phyloP scores from a whole-genome alignment of 1,140 invertebrate genomes.

The Zaprionus capensis region DNA sequence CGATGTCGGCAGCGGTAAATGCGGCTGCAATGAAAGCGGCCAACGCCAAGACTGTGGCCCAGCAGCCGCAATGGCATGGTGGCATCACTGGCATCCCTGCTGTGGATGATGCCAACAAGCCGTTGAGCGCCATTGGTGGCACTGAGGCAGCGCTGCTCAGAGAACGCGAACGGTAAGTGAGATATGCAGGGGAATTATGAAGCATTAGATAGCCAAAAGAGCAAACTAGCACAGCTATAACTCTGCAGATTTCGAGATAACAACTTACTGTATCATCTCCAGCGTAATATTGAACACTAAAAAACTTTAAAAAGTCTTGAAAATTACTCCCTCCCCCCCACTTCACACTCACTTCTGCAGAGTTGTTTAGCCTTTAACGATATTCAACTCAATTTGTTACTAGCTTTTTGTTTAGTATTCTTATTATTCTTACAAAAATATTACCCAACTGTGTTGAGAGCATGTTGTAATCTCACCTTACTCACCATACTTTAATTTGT shows the following conservation, averaged over 20 bases:
- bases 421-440: slow-evolving; percentile 2
- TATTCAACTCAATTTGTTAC: slow-evolving; percentile 24
- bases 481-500: slow-evolving; percentile 6
- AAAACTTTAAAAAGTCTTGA: background rate
- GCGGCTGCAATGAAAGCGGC: slow-evolving; percentile 38
- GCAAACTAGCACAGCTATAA: background rate
- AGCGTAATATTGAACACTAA: background rate
- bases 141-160: slow-evolving; percentile 55
- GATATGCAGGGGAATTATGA: too few species aligned
- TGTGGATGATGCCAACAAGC: slow-evolving; percentile 16
- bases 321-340: background rate
- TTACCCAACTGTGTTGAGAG: slow-evolving; percentile 26
- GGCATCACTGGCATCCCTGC: slow-evolving; percentile 52
- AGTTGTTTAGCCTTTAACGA: slow-evolving; percentile 6
- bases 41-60: slow-evolving; percentile 11
- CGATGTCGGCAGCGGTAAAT: slow-evolving; percentile 55
- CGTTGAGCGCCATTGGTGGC: slow-evolving; percentile 11
- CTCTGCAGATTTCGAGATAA: background rate
- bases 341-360: slow-evolving; percentile 19
- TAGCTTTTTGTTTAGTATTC: slow-evolving; percentile 20
- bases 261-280: background rate
- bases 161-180: slow-evolving; percentile 89
- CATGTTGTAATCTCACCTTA: slow-evolving; percentile 34
- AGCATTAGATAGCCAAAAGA: too few species aligned
- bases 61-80: slow-evolving; percentile 53